Evolutionary conservation across 2,113 vertebrate genomes (phyloP).

Genomic region (Sinosuthora webbiana): DNA sequence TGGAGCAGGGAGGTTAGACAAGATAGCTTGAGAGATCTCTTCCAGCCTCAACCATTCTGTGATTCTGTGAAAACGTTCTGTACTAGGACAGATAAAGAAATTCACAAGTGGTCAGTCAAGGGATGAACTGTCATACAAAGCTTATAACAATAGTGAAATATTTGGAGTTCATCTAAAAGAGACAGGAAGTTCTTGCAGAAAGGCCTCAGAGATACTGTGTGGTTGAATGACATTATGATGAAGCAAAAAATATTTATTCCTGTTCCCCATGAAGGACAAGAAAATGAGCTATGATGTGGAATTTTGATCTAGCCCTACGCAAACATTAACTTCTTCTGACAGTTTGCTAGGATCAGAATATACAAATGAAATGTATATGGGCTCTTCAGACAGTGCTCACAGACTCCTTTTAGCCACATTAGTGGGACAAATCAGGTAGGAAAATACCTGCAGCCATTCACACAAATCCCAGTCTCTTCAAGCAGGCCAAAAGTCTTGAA

Average conservation of each 20-base stretch:
- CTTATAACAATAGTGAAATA: background rate
- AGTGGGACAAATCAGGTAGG: background rate
- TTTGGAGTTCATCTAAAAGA: background rate
- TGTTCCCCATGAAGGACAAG: background rate
- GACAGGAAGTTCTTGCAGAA: background rate
- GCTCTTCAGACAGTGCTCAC: background rate
- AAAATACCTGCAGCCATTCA: background rate
- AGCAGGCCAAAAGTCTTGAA: background rate
- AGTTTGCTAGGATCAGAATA: background rate
- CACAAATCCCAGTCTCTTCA: background rate
- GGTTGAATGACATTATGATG: background rate
- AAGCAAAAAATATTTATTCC: background rate
- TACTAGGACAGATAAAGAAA: background rate
- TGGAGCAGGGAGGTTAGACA: background rate
- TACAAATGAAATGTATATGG: background rate
- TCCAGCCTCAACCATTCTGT: background rate
- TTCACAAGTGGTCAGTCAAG: background rate
- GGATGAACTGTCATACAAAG: background rate
- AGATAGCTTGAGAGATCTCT: background rate
- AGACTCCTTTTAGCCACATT: background rate
- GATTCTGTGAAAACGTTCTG: background rate
- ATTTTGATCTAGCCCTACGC: background rate
- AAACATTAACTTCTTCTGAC: background rate
- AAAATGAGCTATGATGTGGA: background rate
- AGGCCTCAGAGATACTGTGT: background rate